These are phyloP conservation scores for Scortum barcoo DNA, from an alignment of 2,113 vertebrate genomes.

Conservation along the genomic window DNA sequence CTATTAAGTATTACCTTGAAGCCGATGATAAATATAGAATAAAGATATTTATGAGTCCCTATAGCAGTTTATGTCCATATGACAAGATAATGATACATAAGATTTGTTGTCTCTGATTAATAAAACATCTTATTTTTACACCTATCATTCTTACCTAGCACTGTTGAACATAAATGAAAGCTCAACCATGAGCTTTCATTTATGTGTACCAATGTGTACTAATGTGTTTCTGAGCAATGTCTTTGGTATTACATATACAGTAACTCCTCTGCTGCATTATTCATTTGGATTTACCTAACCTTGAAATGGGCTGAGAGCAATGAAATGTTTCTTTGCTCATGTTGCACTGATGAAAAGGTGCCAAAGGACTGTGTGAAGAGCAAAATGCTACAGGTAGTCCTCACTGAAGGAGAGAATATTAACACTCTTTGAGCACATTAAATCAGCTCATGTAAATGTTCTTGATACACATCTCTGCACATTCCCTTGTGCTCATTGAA, in stretches of 20 bases:
- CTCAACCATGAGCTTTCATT: no score
- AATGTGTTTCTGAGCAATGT: no score
- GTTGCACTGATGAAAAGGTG: constrained; percentile 27
- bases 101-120: constrained; percentile 42
- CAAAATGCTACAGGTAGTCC: constrained; percentile 17
- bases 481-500: constrained; percentile 23
- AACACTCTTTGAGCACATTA: not conserved
- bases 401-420: constrained; percentile 1
- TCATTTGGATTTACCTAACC: constrained; percentile 50
- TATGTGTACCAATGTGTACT: no score
- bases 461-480: not conserved
- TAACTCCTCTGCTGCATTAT: constrained; percentile 51
- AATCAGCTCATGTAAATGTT: constrained; percentile 7
- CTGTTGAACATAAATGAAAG: no score
- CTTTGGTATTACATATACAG: constrained; percentile 50
- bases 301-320: constrained; percentile 55
- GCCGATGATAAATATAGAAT: no score
- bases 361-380: constrained; percentile 19
- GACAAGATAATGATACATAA: not conserved
- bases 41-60: no score
- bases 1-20: no score
- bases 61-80: no score
- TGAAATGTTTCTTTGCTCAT: constrained; percentile 46
- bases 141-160: constrained; percentile 49
- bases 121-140: constrained; percentile 46